Base-by-base conservation (phyloP, 2,888 invertebrate genomes). In the Melolontha melolontha region DNA sequence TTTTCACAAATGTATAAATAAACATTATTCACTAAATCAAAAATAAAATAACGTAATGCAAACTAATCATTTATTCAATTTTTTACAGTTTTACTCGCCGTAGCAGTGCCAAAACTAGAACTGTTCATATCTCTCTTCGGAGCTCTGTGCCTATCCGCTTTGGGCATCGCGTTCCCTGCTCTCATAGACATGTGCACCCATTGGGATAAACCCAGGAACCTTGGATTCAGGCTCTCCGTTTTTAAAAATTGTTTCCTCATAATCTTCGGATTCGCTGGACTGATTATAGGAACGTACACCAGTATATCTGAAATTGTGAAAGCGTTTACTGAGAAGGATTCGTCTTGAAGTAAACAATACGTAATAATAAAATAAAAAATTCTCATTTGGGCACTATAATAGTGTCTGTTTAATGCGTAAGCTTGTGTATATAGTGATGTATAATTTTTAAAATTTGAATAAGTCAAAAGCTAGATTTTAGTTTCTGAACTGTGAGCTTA, bases 131-230 rank as follows among this genome's bases (percentile, higher is more conserved):
- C 93, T 0, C 84, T 93, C 49, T 91, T 93, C 77, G 97, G 97
- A n/a, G 96, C 97, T 0, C 86, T 97, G 1, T 95, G 95, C 72
- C 86, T 96, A 51, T 95, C 96, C 0, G 93, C 93, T 0, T 86
- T 97, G 66, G 96, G 97, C 0, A 86, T 97, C 52, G 93, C 95
- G 1, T 93, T 97, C 81, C 97, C 97, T 8, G 95, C 97, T 0
- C 85, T 95, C 71, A 93, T 97, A 74, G 93, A 97, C 79, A 88
- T 92, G 73, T 90, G 92, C 80, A 91, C 93, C 0, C 91, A 91
- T 80, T 96, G 94, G 93, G 88, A 90, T 76, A 85, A 87, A 65
- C 87, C 86, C 5, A 85, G 85, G 0, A 87, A 88, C 11, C 79
- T 84, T 0, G 85, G 86, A 66, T 80, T 78, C 69, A 79, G 81